Evolutionary conservation across 2,797 vertebrate species (phyloP).

Genomic region (Melanotaenia pygmaea): DNA sequence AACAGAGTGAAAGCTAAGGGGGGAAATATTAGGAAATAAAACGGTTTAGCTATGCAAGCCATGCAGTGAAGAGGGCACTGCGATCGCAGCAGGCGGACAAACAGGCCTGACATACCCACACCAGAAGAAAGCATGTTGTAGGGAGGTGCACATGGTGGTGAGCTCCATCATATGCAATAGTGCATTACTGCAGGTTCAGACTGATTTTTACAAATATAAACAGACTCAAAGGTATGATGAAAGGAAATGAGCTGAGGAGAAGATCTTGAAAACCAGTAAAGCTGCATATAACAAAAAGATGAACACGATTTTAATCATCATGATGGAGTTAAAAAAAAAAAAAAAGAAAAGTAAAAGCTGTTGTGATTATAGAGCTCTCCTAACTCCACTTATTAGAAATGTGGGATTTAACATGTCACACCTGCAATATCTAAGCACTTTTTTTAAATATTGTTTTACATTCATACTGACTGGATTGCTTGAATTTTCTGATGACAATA

Average conservation of each 20-base stretch:
- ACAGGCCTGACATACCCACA: conserved; percentile 20
- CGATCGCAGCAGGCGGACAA: conserved; percentile 28
- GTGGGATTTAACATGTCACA: neutral
- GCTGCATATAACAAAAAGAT: neutral
- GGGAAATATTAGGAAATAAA: conserved; percentile 54
- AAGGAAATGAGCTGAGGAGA: neutral
- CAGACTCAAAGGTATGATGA: conserved; percentile 4
- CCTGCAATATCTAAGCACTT: neutral
- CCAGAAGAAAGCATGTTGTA: conserved; percentile 1
- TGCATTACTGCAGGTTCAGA: conserved; percentile 15
- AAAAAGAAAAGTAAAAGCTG: neutral
- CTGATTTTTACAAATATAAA: conserved; percentile 32
- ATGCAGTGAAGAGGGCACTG: conserved; percentile 10
- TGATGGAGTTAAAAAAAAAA: neutral
- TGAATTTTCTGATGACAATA: neutral
- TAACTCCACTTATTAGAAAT: neutral
- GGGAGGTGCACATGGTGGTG: neutral
- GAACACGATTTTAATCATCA: neutral
- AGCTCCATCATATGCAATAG: conserved; percentile 17
- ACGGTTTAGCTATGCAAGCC: conserved; percentile 16
- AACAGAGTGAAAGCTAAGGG: conserved; percentile 50
- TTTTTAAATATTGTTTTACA: neutral
- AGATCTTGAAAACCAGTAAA: neutral
- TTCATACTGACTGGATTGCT: neutral
- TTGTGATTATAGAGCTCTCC: neutral